Percentiles rank a stretch among this genome's conserved stretches.
Conservation (phyloP, 1,140 invertebrate species). For the Xylocopa sonorina region DNA sequence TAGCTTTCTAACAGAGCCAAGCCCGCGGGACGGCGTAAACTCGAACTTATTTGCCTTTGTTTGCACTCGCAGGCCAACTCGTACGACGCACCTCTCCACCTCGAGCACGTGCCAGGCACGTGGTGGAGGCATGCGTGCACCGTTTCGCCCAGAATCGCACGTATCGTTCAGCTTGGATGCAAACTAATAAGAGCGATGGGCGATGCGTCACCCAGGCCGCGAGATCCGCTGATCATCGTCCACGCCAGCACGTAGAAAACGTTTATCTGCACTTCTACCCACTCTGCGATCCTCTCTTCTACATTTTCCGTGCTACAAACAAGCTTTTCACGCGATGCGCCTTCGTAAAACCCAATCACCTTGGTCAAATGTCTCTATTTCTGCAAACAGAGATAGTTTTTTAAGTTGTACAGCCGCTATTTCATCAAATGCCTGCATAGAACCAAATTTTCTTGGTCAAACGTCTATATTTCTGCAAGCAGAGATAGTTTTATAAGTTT, state of each 20-base stretch:
- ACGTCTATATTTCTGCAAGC: no score
- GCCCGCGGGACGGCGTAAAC: constrained; percentile 49
- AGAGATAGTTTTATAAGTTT: no score
- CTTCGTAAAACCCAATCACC: neutral
- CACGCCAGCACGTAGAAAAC: neutral
- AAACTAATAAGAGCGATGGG: constrained; percentile 5
- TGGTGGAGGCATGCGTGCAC: constrained; percentile 64
- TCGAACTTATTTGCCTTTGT: constrained; percentile 70
- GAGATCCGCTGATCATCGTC: neutral
- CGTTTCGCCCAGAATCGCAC: constrained; percentile 5
- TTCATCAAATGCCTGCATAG: no score
- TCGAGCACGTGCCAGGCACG: constrained; percentile 70
- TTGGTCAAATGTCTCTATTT: neutral
- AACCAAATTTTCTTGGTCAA: no score
- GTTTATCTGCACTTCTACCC: no score
- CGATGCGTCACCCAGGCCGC: constrained; percentile 19
- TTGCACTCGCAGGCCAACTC: constrained; percentile 45
- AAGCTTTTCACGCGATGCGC: no score
- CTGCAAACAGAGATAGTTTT: neutral
- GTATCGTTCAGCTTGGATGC: constrained; percentile 2
- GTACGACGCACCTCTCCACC: constrained; percentile 63
- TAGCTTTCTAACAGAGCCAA: constrained; percentile 30
- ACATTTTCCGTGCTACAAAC: no score
- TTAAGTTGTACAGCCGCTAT: no score
- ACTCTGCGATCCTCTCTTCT: no score